Percentiles rank a stretch among this genome's conserved stretches.
These are phyloP conservation scores for Gambusia affinis DNA, from an alignment of 2,113 vertebrate genomes.

Conservation along the genomic window DNA sequence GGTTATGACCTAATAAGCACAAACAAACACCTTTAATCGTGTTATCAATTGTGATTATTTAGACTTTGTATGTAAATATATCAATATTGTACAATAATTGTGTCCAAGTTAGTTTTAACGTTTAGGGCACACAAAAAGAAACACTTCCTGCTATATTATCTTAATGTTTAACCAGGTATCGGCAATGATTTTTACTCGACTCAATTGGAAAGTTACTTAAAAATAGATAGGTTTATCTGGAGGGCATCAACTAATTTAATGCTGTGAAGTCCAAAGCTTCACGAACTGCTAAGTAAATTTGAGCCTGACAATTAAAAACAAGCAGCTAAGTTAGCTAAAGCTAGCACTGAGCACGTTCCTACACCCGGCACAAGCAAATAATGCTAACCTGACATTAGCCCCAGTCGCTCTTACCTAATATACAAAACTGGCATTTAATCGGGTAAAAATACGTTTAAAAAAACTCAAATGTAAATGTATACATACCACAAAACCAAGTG, in stretches of 20 bases:
- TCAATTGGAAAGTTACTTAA: neutral
- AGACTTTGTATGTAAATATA: neutral
- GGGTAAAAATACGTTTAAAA: neutral
- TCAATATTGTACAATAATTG: neutral
- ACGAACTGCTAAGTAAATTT: neutral
- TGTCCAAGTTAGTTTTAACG: neutral
- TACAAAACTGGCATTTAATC: neutral
- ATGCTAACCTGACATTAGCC: constrained; percentile 46
- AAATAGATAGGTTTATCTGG: neutral
- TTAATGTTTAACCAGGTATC: neutral
- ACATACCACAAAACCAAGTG: constrained; percentile 58
- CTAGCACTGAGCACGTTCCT: constrained; percentile 49
- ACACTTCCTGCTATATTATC: neutral
- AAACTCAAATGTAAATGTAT: neutral
- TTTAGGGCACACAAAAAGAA: neutral
- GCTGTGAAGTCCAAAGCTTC: neutral
- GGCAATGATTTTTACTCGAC: neutral
- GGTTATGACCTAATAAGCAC: constrained; percentile 72
- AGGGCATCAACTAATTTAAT: neutral
- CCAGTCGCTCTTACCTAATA: constrained; percentile 14
- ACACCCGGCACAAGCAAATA: constrained; percentile 29
- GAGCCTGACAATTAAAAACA: neutral
- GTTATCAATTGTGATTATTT: neutral
- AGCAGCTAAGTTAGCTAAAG: constrained; percentile 17
- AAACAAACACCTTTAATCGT: constrained; percentile 27